These are phyloP conservation scores for Jaculus jaculus DNA, from an alignment of 2,113 vertebrate species.

Conservation along the genomic window DNA sequence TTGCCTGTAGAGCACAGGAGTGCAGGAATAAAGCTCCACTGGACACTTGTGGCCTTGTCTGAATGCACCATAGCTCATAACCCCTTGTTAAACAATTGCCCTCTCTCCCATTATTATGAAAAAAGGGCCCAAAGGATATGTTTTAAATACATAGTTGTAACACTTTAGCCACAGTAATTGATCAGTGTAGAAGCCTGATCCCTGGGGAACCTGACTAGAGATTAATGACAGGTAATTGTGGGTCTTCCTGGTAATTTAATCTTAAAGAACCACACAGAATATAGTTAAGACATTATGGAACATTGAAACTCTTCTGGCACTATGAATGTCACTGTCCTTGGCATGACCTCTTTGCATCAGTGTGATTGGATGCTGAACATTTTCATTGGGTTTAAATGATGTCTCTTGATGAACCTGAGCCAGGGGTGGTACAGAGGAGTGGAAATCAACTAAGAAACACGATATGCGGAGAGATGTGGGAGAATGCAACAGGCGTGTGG, in stretches of 20 bases:
- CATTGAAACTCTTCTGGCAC: not conserved
- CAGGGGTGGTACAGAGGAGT: not conserved
- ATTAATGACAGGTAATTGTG: not conserved
- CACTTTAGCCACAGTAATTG: not conserved
- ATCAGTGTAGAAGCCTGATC: not conserved
- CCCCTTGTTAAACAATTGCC: not conserved
- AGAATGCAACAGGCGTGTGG: not conserved
- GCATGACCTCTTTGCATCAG: not conserved
- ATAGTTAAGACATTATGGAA: not conserved
- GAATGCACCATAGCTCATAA: not conserved
- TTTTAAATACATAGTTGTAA: not conserved
- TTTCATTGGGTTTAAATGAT: constrained; percentile 19
- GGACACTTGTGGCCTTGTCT: not conserved
- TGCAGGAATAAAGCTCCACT: not conserved
- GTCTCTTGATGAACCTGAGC: not conserved
- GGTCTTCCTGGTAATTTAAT: not conserved
- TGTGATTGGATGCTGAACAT: not conserved
- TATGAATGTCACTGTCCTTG: not conserved
- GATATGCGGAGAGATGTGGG: not conserved
- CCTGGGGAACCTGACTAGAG: not conserved
- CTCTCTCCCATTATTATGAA: not conserved
- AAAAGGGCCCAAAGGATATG: not conserved
- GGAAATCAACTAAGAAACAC: not conserved
- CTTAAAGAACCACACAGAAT: not conserved
- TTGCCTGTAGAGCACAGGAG: not conserved